These are phyloP conservation scores for Apostichopus californicus DNA, from an alignment of 35 echinoderm and acorn worm species.

Conservation along the genomic window DNA sequence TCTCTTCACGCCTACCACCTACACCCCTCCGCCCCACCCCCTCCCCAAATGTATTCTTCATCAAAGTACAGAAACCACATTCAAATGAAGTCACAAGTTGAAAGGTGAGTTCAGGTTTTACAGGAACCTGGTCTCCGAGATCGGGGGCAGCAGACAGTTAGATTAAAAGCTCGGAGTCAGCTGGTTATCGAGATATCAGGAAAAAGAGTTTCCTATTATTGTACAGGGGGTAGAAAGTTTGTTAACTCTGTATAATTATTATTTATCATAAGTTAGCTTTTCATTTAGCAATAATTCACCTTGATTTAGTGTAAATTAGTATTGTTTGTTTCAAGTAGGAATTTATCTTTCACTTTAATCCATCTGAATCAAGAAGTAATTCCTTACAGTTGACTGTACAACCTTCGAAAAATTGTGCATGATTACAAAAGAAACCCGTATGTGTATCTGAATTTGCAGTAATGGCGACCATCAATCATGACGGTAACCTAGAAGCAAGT, in stretches of 20 bases:
- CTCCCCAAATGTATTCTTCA: not conserved
- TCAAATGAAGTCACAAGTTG: not conserved
- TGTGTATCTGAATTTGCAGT: slow-evolving; percentile 51
- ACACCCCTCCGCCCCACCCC: not conserved
- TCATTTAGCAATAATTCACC: not conserved
- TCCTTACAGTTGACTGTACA: not conserved
- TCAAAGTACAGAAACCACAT: not conserved
- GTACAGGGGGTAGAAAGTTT: not conserved
- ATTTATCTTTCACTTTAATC: not conserved
- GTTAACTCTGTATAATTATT: not conserved
- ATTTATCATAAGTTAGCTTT: not conserved
- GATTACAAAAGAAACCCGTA: not conserved
- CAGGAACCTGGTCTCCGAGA: not conserved
- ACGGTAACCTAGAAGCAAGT: slow-evolving; percentile 40
- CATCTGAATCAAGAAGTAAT: not conserved
- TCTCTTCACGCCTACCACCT: not conserved
- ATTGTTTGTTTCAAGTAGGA: not conserved
- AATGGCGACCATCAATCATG: slow-evolving; percentile 62
- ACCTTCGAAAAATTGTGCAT: slow-evolving; percentile 4
- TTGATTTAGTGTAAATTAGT: not conserved
- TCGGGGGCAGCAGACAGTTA: slow-evolving; percentile 22
- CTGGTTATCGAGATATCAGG: slow-evolving; percentile 14
- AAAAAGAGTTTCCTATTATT: not conserved
- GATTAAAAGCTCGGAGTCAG: slow-evolving; percentile 42
- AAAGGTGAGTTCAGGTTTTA: not conserved